Conservation (phyloP, 1,140 invertebrate species). For the Oncopeltus fasciatus region DNA sequence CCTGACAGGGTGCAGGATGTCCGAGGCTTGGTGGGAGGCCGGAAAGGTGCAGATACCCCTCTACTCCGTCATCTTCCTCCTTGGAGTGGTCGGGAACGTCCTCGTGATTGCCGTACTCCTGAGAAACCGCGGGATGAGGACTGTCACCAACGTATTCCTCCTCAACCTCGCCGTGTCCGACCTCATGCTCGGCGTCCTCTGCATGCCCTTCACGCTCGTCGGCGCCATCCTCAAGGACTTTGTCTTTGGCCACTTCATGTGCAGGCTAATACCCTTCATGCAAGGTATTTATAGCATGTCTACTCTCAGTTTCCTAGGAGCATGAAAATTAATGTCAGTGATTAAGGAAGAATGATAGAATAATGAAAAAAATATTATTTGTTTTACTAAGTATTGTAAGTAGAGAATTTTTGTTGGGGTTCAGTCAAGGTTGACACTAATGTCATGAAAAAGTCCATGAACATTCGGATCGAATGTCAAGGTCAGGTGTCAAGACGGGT, state of each 20-base stretch:
- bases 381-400: too few relatives aligned
- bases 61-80: slow-evolving; percentile 42
- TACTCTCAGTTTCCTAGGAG: too few relatives aligned
- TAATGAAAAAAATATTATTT: too few relatives aligned
- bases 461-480: too few relatives aligned
- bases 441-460: too few relatives aligned
- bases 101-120: slow-evolving; percentile 46
- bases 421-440: too few relatives aligned
- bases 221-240: slow-evolving; percentile 28
- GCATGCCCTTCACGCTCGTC: slow-evolving; percentile 41
- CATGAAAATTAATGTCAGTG: too few relatives aligned
- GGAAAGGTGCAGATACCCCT: slow-evolving; percentile 38
- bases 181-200: slow-evolving; percentile 39
- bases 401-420: too few relatives aligned
- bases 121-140: slow-evolving; percentile 46
- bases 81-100: slow-evolving; percentile 43
- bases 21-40: slow-evolving; percentile 27
- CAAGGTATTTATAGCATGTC: too few relatives aligned
- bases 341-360: too few relatives aligned
- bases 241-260: slow-evolving; percentile 34
- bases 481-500: too few relatives aligned
- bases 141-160: slow-evolving; percentile 49
- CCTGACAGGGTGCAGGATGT: too few relatives aligned
- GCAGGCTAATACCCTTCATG: slow-evolving; percentile 43
- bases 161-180: slow-evolving; percentile 44